Evolutionary conservation across 2,113 vertebrate genomes (phyloP).

Genomic region (Haplochromis vanheusdeni): DNA sequence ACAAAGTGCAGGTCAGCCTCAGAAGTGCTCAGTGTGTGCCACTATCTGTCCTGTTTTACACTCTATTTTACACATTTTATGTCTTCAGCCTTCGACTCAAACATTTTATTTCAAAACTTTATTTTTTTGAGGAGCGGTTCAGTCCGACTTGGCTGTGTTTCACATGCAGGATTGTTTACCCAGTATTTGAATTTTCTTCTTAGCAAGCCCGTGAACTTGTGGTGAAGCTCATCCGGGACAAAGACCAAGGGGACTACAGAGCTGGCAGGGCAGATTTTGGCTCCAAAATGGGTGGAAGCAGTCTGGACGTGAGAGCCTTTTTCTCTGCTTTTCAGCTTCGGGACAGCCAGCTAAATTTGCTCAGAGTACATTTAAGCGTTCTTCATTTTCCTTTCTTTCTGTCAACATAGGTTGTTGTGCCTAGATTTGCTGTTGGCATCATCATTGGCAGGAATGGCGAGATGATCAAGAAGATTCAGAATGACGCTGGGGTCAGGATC

Average conservation of each 20-base stretch:
- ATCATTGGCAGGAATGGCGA: conserved; percentile 98
- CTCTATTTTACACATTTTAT: conserved; percentile 36
- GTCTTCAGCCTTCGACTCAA: not conserved
- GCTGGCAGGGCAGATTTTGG: conserved; percentile 82
- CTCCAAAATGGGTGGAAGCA: conserved; percentile 88
- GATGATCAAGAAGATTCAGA: conserved; percentile 99
- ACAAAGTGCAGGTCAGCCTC: conserved; percentile 89
- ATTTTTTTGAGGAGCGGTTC: not conserved
- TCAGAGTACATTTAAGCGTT: not conserved
- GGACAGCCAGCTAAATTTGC: not conserved
- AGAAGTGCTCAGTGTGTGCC: not conserved
- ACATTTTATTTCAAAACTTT: not conserved
- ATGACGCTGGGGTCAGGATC: conserved; percentile 93
- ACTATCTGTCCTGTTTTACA: conserved; percentile 1
- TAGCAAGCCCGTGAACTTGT: conserved; percentile 98
- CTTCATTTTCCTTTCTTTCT: not conserved
- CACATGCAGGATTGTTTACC: not conserved
- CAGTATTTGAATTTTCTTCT: not conserved
- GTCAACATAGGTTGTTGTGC: conserved; percentile 83
- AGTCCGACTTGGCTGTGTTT: not conserved
- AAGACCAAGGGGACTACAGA: conserved; percentile 93
- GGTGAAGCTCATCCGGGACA: conserved; percentile 93
- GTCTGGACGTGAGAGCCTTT: conserved; percentile 81
- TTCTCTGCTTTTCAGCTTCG: not conserved
- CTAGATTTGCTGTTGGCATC: conserved; percentile 94